Base-by-base conservation (phyloP, 35 echinoderm and acorn worm species). In the Ptychodera flava region DNA sequence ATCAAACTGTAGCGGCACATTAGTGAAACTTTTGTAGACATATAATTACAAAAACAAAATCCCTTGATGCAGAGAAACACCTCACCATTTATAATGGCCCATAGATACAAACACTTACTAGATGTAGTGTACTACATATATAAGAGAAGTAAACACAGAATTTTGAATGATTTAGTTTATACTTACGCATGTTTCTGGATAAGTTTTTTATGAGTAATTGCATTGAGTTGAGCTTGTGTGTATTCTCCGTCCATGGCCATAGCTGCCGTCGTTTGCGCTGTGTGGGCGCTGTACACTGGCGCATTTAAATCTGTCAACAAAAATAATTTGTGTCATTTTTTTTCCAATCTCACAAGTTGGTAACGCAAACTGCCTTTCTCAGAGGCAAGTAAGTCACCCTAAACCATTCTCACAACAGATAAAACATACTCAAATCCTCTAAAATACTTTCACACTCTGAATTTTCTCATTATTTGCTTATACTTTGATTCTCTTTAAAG, bases 151-250 rank as follows among this genome's bases (percentile, higher is more conserved):
- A 27, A 85, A 85, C 36, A 37, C 16, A 16, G 16, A 16, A 53
- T 85, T 36, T 77, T 16, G 16, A 16, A 12, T 14, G 76, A 16
- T 33, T 16, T 16, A 77, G 16, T 15, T 33, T 37, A 22, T 1
- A 89, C 94, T 97, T 89, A 97, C 89, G 87, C 91, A 86, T 93
- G 88, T 94, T 92, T 87, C 76, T 94, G 81, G 2, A 98, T 92
- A n/a, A 98, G 90, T 75, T 94, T 98, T 80, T 98, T 92, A 6
- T 92, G 93, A 28, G 90, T 85, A 22, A 98, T 37, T 1, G 95
- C 95, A 76, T 98, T 98, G n/a, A 98, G 86, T 33, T 88, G 79
- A 30, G 95, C 95, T 76, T 94, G 78, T 37, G 81, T 88, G 76
- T 94, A 98, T 76, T 89, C 78, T 32, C 95, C 95, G 79, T 98